A percentile compares a stretch with the other conserved stretches of the same genome.
phyloP scores from a whole-genome alignment of 1,140 invertebrate species.

The Meloidogyne floridensis region DNA sequence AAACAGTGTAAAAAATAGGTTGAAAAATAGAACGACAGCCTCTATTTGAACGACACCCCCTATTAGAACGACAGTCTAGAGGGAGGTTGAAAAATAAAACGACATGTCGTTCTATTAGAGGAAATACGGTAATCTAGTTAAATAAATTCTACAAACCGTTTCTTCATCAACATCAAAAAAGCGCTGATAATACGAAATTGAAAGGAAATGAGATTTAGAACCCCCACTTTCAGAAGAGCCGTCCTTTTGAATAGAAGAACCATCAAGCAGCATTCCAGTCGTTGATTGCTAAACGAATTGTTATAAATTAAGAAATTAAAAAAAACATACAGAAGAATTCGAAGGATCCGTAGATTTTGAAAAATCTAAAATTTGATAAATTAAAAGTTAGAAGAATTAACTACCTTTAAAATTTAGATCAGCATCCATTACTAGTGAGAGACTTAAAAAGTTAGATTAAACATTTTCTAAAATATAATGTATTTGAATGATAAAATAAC shows the following conservation, averaged over 20 bases:
- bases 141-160: constrained; percentile 34
- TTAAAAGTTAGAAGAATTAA: not conserved
- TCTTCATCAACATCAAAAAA: constrained; percentile 91
- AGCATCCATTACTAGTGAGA: not conserved
- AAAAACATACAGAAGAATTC: not conserved
- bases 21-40: no score
- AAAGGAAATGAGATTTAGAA: constrained; percentile 62
- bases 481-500: not conserved
- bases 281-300: not conserved
- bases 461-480: not conserved
- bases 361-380: constrained; percentile 5
- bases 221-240: constrained; percentile 5
- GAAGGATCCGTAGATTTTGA: not conserved
- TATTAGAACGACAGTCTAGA: no score
- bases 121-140: no score
- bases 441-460: not conserved
- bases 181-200: constrained; percentile 89
- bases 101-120: no score
- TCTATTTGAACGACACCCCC: no score
- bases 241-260: constrained; percentile 2
- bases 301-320: not conserved
- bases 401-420: not conserved
- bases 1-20: no score
- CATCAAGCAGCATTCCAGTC: constrained; percentile 8
- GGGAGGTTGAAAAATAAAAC: no score